These are phyloP conservation scores for Nyctalus aviator DNA, from an alignment of 2,797 vertebrate species.

Conservation along the genomic window DNA sequence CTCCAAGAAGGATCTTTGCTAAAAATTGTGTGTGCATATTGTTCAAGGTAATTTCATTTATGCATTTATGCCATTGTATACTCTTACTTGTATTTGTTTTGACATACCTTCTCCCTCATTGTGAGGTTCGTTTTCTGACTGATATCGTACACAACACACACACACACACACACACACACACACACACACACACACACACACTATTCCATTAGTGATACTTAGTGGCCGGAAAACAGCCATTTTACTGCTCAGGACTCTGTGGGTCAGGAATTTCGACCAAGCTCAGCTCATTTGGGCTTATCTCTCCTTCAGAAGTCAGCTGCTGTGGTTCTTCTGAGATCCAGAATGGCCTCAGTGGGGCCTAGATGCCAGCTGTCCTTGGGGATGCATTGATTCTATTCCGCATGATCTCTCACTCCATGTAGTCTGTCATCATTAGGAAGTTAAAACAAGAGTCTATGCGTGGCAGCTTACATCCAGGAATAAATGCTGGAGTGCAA, in stretches of 20 bases:
- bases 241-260: not conserved
- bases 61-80: not conserved
- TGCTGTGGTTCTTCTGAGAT: not conserved
- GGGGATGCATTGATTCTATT: not conserved
- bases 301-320: not conserved
- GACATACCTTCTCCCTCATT: not conserved
- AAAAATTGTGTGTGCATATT: not conserved
- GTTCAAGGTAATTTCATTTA: slow-evolving; percentile 20
- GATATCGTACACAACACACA: not conserved
- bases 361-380: not conserved
- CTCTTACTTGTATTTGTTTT: not conserved
- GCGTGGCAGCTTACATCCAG: not conserved
- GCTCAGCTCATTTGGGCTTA: not conserved
- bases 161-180: no score
- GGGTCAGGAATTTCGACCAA: not conserved
- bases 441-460: not conserved
- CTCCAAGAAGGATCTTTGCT: not conserved
- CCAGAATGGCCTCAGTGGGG: not conserved
- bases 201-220: no score
- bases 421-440: not conserved
- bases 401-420: not conserved
- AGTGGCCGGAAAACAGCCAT: not conserved
- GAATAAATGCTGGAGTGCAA: not conserved
- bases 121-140: not conserved
- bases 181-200: not conserved